Evolutionary conservation across 2,113 vertebrate species (phyloP), one percentile per base, ranked within the genome.

Genomic region (Chloebia gouldiae): DNA sequence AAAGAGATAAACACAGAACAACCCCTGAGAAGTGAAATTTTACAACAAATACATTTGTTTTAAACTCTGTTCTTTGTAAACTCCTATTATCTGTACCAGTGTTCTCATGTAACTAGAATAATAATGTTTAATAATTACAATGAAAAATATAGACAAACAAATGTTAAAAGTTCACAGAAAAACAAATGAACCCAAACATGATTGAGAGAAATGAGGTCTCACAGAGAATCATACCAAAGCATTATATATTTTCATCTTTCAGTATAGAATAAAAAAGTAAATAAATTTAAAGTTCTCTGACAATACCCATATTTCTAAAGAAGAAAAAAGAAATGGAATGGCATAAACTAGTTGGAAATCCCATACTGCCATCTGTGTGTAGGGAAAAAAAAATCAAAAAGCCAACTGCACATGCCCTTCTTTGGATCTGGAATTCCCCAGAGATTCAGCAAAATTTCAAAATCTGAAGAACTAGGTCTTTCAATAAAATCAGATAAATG

Each of bases 11-110:
- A 93, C 57, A 75, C 31, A 68, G 90, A 87, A 61, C 45, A 44
- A 92, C 75, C 97, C 87, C 96, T 95, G 96, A 97, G 95, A 96
- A 96, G 89, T 70, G 27, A 92, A 86, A 93, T 92, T 95, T 93
- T 69, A 75, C 51, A 88, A 95, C 77, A 89, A 82, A 93, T 73
- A 81, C 23, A 53, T 80, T 93, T 92, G 66, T 92, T 93, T 65
- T 68, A 70, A 88, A 86, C 21, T 53, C 73, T 80, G 57, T 54
- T 95, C 90, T 92, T 80, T 94, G 95, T 96, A 94, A 97, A 95
- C 89, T 92, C 75, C 35, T 70, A 66, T 72, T 86, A 82, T 47
- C 76, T 83, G 61, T 92, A 92, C 54, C 72, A 92, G 57, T 84
- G 44, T 77, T 92, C 86, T 88, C 66, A 81, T 86, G 18, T 56